A percentile compares a stretch with the other conserved stretches of the same genome.
These are phyloP conservation scores for Athalia circularis DNA, from an alignment of 2,888 invertebrate species.

Conservation along the genomic window DNA sequence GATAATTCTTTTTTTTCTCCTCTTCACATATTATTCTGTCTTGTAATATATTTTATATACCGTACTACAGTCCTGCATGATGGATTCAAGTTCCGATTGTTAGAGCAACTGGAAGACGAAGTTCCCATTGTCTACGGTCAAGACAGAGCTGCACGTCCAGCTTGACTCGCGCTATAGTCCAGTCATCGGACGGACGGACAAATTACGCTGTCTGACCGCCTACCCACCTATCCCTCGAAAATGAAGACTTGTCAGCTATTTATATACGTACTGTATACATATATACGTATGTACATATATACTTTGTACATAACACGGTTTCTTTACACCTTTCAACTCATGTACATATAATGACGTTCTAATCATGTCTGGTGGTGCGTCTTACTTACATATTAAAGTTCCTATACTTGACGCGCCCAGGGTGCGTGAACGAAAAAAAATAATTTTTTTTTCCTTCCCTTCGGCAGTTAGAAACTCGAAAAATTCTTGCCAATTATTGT, in stretches of 20 bases:
- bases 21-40: neutral
- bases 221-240: neutral
- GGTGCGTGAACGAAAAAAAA: too few species aligned
- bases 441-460: too few species aligned
- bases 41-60: neutral
- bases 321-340: neutral
- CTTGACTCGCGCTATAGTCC: slow-evolving; percentile 14
- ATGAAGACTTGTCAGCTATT: slow-evolving; percentile 32
- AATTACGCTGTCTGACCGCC: slow-evolving; percentile 23
- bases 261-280: neutral
- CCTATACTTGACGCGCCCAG: too few species aligned
- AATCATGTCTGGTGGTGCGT: too few species aligned
- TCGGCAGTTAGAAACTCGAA: too few species aligned
- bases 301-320: too few species aligned
- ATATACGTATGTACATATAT: neutral
- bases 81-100: slow-evolving; percentile 33
- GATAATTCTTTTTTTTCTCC: too few species aligned
- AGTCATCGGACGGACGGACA: slow-evolving; percentile 44
- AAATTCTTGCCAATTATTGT: too few species aligned
- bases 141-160: slow-evolving; percentile 26
- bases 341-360: neutral
- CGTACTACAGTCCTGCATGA: neutral
- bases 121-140: slow-evolving; percentile 26
- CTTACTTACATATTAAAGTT: too few species aligned
- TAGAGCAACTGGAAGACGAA: neutral